phyloP scores from a whole-genome alignment of 2,888 invertebrate species.

The Branchipolynoe longqiensis region DNA sequence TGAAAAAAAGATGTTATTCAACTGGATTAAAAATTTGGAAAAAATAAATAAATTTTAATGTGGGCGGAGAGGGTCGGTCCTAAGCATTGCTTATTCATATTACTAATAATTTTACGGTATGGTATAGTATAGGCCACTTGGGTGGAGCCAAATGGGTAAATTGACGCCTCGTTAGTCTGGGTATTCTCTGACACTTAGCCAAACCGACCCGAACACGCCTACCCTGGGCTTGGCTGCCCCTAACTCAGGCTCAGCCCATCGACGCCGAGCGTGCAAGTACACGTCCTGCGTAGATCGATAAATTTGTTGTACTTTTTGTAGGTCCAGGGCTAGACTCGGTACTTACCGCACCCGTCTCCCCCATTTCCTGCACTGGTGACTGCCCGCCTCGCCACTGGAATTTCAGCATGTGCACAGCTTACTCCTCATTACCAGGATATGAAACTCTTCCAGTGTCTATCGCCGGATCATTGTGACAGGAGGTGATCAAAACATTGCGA shows the following conservation, averaged over 20 bases:
- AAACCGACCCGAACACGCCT: not conserved
- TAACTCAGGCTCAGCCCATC: not conserved
- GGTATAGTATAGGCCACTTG: too few species aligned
- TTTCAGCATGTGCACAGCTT: conserved; percentile 8
- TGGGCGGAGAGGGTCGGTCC: too few species aligned
- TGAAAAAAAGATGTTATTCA: too few species aligned
- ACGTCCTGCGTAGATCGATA: conserved; percentile 23
- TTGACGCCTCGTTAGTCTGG: too few species aligned
- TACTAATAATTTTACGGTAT: too few species aligned
- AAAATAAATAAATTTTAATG: too few species aligned
- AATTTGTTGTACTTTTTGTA: not conserved
- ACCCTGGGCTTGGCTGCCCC: not conserved
- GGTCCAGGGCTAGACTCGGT: not conserved
- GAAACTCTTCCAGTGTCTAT: not conserved
- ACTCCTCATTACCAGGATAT: not conserved
- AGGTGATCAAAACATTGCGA: not conserved
- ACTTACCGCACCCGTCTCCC: conserved; percentile 26
- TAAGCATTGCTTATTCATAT: too few species aligned
- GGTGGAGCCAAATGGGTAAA: too few species aligned
- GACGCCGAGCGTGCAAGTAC: conserved; percentile 17
- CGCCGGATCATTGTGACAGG: not conserved
- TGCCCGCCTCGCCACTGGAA: conserved; percentile 40
- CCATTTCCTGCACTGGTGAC: not conserved
- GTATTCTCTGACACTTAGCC: not conserved
- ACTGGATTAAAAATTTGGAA: too few species aligned